Base-by-base conservation (phyloP, 2,113 vertebrate species). In the Carettochelys insculpta region DNA sequence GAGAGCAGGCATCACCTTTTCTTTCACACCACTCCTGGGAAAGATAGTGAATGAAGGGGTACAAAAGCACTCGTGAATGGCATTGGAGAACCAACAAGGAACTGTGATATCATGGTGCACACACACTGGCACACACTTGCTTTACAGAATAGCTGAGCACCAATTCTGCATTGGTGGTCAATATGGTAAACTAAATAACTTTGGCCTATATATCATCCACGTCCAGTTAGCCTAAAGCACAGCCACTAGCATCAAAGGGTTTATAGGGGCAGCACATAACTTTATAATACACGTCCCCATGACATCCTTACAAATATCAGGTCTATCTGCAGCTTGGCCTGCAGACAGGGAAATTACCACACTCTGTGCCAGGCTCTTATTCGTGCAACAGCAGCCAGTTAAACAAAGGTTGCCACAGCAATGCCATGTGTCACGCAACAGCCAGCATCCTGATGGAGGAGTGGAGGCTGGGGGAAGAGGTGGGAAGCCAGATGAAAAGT, bases 401-500 rank as follows among this genome's bases (percentile, higher is more conserved):
- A 53, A 61, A 14, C 68, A 31, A 13, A 61, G 24, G 48, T 87
- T 91, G 73, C 65, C 20, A 12, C 58, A 86, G 61, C 83, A 88
- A 38, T 4, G 77, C 25, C 5, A 5, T 56, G 31, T 43, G 41
- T 82, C 82, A 2, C 68, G 48, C 47, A 65, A 84, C 86, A 68
- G 3, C 31, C 82, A 24, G 0, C 3, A 78, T 82, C 82, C 84
- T 9, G 82, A 86, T 20, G 83, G 53, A 25, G 53, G 80, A 38
- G 77, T 53, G 83, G 90, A 2, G 13, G 91, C 5, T 1, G 61
- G 52, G 34, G 91, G 86, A 75, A 47, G 75, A 93, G 84, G 78
- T 86, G 86, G 93, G 89, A 95, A 97, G 89, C 90, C 87, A 90
- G 88, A 96, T 94, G 88, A 96, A 89, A 93, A 94, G 83, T 95